Conservation (phyloP, 1,140 invertebrate genomes). For the Drosophila truncata region DNA sequence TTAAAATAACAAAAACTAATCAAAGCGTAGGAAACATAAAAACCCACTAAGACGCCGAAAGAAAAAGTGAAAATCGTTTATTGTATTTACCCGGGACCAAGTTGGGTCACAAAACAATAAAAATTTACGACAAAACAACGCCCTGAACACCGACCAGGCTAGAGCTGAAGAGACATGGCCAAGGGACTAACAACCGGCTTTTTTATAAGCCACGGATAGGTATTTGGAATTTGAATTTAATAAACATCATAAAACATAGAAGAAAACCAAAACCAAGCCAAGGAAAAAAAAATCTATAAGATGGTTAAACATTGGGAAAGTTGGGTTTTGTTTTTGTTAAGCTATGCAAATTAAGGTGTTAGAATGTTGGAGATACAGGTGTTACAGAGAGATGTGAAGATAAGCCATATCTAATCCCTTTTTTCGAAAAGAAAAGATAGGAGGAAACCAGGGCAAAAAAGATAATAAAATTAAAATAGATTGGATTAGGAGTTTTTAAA, state of each 20-base stretch:
- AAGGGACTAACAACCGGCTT: conserved; percentile 18
- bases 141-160: conserved; percentile 6
- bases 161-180: conserved; percentile 1
- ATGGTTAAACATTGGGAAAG: conserved; percentile 33
- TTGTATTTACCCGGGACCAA: conserved; percentile 27
- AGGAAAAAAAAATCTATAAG: conserved; percentile 10
- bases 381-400: conserved; percentile 20
- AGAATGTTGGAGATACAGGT: conserved; percentile 6
- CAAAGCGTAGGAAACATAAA: conserved; percentile 44
- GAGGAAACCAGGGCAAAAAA: neutral
- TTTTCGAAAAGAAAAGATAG: neutral
- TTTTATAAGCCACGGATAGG: conserved; percentile 36
- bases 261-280: conserved; percentile 10
- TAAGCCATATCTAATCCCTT: conserved; percentile 28
- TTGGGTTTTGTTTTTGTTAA: conserved; percentile 2
- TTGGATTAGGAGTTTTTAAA: neutral
- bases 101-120: conserved; percentile 30
- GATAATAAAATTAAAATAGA: neutral
- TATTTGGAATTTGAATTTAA: conserved; percentile 54
- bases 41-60: conserved; percentile 16
- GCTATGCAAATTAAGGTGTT: conserved; percentile 34
- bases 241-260: conserved; percentile 44
- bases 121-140: conserved; percentile 53
- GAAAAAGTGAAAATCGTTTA: conserved; percentile 53
- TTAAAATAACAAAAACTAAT: conserved; percentile 55